Conservation (phyloP, 2,797 vertebrate species). For the Podargus strigoides region DNA sequence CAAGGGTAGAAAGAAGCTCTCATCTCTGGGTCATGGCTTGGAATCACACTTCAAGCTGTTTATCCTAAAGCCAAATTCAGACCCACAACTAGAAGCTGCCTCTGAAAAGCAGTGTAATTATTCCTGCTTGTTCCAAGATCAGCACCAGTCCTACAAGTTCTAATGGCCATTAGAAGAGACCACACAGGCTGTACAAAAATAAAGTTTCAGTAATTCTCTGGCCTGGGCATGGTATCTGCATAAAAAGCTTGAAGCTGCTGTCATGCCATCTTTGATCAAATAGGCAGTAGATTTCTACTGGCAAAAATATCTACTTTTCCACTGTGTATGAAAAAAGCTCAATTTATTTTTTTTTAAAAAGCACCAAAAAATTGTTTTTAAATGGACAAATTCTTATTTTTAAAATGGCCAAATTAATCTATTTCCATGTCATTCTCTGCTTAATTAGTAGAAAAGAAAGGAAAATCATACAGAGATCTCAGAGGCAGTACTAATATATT, state of each 20-base stretch:
- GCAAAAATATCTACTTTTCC: not conserved
- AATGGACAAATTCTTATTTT: not conserved
- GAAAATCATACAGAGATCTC: not conserved
- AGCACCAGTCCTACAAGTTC: not conserved
- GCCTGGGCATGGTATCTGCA: not conserved
- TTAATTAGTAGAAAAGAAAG: not conserved
- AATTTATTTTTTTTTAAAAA: too few species aligned
- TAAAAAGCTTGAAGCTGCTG: not conserved
- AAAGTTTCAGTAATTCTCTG: not conserved
- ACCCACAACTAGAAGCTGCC: not conserved
- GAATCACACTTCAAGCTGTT: not conserved
- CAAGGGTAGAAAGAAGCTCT: not conserved
- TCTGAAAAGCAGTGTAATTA: not conserved
- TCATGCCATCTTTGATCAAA: not conserved
- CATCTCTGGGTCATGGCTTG: not conserved
- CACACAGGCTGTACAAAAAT: not conserved
- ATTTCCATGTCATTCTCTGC: not conserved
- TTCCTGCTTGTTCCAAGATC: not conserved
- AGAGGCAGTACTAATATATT: not conserved
- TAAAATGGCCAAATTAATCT: not conserved
- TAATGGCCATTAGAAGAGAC: not conserved
- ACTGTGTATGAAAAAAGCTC: not conserved
- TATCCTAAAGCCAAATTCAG: not conserved
- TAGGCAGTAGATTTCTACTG: not conserved
- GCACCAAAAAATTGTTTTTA: not conserved